phyloP scores from a whole-genome alignment of 2,797 vertebrate species.

The Enteromius unitaeniatus region DNA sequence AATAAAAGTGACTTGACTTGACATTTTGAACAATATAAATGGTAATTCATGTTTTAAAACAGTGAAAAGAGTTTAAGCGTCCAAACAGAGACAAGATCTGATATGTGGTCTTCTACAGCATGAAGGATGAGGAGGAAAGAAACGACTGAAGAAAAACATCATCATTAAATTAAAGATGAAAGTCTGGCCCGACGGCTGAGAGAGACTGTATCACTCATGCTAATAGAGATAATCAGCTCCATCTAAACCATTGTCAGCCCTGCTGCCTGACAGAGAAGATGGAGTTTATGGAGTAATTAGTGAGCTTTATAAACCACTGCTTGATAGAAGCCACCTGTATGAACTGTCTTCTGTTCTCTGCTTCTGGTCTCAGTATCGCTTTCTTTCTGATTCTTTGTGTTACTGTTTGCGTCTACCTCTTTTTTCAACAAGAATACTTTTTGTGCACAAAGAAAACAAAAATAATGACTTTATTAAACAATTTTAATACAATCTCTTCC shows the following conservation, averaged over 20 bases:
- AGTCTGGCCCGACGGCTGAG: neutral
- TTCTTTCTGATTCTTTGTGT: neutral
- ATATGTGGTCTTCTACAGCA: neutral
- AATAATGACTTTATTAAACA: too few species aligned
- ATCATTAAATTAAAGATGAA: slow-evolving; percentile 4
- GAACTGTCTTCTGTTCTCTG: neutral
- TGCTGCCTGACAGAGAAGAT: slow-evolving; percentile 17
- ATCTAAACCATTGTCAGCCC: neutral
- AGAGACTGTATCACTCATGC: slow-evolving; percentile 27
- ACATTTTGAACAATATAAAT: neutral
- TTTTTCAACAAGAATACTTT: too few species aligned
- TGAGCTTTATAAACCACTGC: slow-evolving; percentile 46
- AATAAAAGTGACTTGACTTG: too few species aligned
- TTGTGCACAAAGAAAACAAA: too few species aligned
- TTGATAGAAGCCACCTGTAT: slow-evolving; percentile 49
- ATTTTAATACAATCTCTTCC: too few species aligned
- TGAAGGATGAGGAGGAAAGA: slow-evolving; percentile 22
- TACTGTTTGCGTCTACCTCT: neutral
- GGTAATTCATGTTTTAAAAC: neutral
- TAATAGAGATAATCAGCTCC: slow-evolving; percentile 40
- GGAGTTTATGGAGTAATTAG: slow-evolving; percentile 51
- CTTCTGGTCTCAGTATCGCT: neutral
- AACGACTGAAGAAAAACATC: neutral
- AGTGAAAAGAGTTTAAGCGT: neutral
- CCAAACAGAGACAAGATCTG: neutral